Percentiles rank a stretch among this genome's conserved stretches.
phyloP scores from a whole-genome alignment of 2,113 vertebrate genomes.

The Addax nasomaculatus region DNA sequence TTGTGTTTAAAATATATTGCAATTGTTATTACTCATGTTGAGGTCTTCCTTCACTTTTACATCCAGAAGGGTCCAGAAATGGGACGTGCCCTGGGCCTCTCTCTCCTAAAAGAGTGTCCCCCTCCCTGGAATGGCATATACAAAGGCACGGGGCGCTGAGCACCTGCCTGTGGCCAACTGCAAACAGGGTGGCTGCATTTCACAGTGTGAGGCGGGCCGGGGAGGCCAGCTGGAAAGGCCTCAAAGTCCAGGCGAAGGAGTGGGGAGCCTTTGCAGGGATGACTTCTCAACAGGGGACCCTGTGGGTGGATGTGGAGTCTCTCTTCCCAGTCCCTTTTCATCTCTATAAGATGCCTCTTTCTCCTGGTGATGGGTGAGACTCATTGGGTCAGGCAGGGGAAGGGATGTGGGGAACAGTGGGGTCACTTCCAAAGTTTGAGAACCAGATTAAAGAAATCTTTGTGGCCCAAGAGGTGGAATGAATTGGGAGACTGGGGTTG shows the following conservation, averaged over 20 bases:
- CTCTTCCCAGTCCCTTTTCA: not conserved
- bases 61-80: no score
- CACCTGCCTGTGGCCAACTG: fast-evolving
- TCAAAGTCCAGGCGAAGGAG: not conserved
- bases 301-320: not conserved
- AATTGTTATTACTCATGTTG: not conserved
- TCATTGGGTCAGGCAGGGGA: not conserved
- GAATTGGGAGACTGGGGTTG: not conserved
- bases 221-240: not conserved
- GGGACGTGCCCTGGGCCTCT: not conserved
- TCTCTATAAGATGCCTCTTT: not conserved
- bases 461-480: not conserved
- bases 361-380: not conserved
- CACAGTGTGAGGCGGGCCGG: fast-evolving
- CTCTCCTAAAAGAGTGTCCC: not conserved
- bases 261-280: not conserved
- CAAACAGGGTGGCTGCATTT: not conserved
- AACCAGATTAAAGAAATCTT: not conserved
- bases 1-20: not conserved
- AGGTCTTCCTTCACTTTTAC: not conserved
- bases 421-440: not conserved
- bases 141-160: not conserved
- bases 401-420: not conserved
- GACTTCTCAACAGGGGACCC: not conserved
- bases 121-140: not conserved